These are phyloP conservation scores for Monochamus alternatus DNA, from an alignment of 2,888 invertebrate genomes.

Conservation along the genomic window DNA sequence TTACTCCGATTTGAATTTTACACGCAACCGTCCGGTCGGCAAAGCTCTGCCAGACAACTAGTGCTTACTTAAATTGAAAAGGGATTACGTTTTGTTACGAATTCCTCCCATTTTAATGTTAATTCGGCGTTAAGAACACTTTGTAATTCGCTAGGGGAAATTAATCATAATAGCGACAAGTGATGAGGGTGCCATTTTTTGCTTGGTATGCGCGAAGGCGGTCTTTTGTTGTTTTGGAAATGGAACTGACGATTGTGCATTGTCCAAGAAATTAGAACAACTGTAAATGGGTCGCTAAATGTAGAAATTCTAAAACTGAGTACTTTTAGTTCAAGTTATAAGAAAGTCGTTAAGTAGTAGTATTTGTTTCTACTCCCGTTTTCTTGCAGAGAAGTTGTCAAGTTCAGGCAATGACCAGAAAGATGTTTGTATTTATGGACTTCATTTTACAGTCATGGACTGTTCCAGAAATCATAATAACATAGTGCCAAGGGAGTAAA, in stretches of 20 bases:
- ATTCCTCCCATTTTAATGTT: neutral
- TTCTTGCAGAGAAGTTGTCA: too few species aligned
- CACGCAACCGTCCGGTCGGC: neutral
- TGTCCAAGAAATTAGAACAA: neutral
- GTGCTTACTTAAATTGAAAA: neutral
- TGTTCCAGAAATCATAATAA: too few species aligned
- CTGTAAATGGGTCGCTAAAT: neutral
- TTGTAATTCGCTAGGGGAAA: neutral
- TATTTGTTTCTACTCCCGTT: neutral
- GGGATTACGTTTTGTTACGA: neutral
- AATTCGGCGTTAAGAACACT: neutral
- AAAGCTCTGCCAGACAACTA: neutral
- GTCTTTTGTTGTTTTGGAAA: neutral
- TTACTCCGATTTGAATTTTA: neutral
- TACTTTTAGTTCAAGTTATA: neutral
- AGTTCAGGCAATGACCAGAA: too few species aligned
- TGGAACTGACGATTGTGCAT: neutral
- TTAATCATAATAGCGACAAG: constrained; percentile 6
- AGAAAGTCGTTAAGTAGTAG: neutral
- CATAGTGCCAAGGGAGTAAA: too few species aligned
- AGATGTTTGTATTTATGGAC: too few species aligned
- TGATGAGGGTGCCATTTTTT: constrained; percentile 1
- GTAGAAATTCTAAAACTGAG: neutral
- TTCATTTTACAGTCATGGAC: too few species aligned
- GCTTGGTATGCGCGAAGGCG: neutral